Percentiles rank a stretch among this genome's conserved stretches.
Conservation (phyloP, 1,140 invertebrate genomes). For the Sycophila sp. region DNA sequence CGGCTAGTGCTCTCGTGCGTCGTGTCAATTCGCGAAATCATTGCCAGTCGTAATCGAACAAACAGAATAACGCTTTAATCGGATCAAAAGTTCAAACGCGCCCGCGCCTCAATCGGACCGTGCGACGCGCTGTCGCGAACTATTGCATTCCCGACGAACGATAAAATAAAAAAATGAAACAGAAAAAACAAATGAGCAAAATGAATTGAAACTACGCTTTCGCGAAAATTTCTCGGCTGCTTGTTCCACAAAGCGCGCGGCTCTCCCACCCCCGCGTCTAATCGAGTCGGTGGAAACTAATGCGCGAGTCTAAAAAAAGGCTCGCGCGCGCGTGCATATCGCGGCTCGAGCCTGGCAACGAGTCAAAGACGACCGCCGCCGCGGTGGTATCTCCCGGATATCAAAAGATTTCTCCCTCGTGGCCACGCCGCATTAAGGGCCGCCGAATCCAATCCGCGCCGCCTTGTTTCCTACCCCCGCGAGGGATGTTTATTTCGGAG, state of each 20-base stretch:
- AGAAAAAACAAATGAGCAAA: not conserved
- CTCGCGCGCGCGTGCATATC: too few species aligned
- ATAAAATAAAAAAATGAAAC: too few species aligned
- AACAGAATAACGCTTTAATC: not conserved
- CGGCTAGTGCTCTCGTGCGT: too few species aligned
- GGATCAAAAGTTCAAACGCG: not conserved
- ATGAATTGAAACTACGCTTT: slow-evolving; percentile 6
- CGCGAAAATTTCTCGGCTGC: too few species aligned
- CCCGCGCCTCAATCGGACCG: too few species aligned
- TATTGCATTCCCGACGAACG: too few species aligned
- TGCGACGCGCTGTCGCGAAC: too few species aligned
- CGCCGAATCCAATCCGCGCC: slow-evolving; percentile 13
- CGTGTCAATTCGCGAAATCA: too few species aligned
- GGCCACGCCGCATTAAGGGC: slow-evolving; percentile 28
- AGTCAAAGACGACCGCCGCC: slow-evolving; percentile 24
- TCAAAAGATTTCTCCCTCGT: slow-evolving; percentile 31
- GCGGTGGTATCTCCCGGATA: not conserved
- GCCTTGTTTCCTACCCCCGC: not conserved
- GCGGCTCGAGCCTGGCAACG: slow-evolving; percentile 13
- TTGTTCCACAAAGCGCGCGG: too few species aligned
- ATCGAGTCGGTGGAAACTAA: slow-evolving; percentile 30
- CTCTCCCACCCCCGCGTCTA: too few species aligned
- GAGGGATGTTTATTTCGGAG: slow-evolving; percentile 35
- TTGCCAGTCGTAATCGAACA: not conserved
- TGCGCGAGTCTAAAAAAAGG: slow-evolving; percentile 15